Base-by-base conservation (phyloP, 2,888 invertebrate genomes). In the Aquatica leii region DNA sequence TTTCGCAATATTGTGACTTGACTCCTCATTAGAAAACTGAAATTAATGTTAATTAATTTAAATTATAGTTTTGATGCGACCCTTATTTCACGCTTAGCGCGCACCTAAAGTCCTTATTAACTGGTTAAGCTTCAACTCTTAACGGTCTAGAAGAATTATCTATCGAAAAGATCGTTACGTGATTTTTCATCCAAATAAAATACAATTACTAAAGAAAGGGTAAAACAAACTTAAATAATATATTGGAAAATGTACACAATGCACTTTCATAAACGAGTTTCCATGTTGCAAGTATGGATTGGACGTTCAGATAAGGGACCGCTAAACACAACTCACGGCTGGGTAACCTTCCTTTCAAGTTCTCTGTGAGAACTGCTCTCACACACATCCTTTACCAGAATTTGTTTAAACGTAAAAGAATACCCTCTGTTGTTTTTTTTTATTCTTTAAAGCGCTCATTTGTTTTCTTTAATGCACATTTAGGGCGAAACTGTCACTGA, bases 241-340 rank as follows among this genome's bases (percentile, higher is more conserved):
- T 46, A 46, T 46, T 46, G 46, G 46, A 46, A 46, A 46, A 46
- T 18, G 46, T 46, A 18, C 46, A 46, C 46, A 46, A 46, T 46
- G 46, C 18, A 46, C 46, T 18, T 46, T 46, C 40, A 50, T 35
- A 53, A 37, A 62, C 62, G 58, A 62, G 66, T 63, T 63, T 56
- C 56, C 41, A 62, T 67, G 67, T 53, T 53, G 40, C 15, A 52
- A 53, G 41, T 24, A 60, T 48, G 67, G 65, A 67, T 65, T 67
- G 65, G 62, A 21, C 43, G 56, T 11, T 62, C 65, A 55, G 65
- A 67, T 67, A 67, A 65, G 62, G 65, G 62, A 62, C 57, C 66
- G 63, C 57, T 66, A 52, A 57, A 60, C 60, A 63, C 53, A 63
- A 62, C 52, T 62, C 58, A 57, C 55, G 57, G 57, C 57, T 58